Conservation (phyloP, 2,113 vertebrate genomes). For the Proteles cristata region DNA sequence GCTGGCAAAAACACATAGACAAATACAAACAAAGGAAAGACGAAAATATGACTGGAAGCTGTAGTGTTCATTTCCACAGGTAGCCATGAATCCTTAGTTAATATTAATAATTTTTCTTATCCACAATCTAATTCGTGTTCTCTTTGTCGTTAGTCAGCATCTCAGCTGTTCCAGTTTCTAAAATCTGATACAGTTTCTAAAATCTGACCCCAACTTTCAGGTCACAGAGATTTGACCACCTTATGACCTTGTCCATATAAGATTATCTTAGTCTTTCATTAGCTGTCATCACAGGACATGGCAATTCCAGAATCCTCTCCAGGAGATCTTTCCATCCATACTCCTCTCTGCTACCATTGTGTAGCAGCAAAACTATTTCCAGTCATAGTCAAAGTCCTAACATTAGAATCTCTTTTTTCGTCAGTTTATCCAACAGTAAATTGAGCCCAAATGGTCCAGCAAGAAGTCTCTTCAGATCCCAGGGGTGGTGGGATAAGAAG, state of each 20-base stretch:
- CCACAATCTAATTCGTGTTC: neutral
- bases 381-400: neutral
- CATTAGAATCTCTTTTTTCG: neutral
- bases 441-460: neutral
- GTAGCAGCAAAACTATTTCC: neutral
- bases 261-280: neutral
- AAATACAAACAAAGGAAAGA: neutral
- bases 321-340: neutral
- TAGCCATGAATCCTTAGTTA: neutral
- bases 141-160: neutral
- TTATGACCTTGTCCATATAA: neutral
- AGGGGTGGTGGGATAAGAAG: neutral
- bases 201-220: neutral
- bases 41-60: neutral
- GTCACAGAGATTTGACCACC: neutral
- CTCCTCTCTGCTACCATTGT: neutral
- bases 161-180: neutral
- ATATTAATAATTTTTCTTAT: neutral
- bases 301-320: neutral
- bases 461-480: neutral
- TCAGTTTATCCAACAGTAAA: conserved; percentile 10
- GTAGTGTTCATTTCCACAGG: neutral
- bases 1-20: neutral
- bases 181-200: neutral
- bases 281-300: neutral